Evolutionary conservation across 2,113 vertebrate species (phyloP).

Genomic region (Seriola rivoliana): DNA sequence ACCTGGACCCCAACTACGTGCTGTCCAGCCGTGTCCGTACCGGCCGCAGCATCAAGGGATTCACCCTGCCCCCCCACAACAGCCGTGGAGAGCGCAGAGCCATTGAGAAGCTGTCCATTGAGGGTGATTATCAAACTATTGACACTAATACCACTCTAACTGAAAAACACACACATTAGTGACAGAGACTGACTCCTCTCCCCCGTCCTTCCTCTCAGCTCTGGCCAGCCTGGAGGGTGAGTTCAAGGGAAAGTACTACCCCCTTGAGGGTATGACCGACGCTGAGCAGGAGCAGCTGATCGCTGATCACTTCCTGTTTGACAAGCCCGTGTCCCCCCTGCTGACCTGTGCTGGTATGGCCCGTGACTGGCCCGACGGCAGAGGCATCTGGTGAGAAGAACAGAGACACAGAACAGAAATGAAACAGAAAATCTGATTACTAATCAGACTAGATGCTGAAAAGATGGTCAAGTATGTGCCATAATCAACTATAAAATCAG

Average conservation of each 20-base stretch:
- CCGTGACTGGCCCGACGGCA: slow-evolving; percentile 94
- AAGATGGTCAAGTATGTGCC: neutral
- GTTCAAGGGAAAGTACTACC: slow-evolving; percentile 97
- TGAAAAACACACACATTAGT: neutral
- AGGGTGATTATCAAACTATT: slow-evolving; percentile 80
- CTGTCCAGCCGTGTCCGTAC: slow-evolving; percentile 93
- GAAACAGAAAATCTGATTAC: neutral
- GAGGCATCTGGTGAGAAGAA: slow-evolving; percentile 92
- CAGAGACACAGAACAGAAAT: neutral
- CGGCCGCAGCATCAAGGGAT: slow-evolving; percentile 94
- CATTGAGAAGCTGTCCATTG: slow-evolving; percentile 90
- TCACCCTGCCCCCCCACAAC: slow-evolving; percentile 93
- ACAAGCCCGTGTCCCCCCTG: slow-evolving; percentile 95
- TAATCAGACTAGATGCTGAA: too few species aligned
- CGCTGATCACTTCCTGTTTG: slow-evolving; percentile 95
- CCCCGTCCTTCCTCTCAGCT: slow-evolving; percentile 76
- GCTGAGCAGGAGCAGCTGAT: slow-evolving; percentile 95
- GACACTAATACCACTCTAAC: neutral
- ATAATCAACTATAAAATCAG: neutral
- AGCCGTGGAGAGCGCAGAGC: slow-evolving; percentile 93
- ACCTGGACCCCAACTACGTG: slow-evolving; percentile 94
- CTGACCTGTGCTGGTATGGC: slow-evolving; percentile 95
- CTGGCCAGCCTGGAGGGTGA: slow-evolving; percentile 91
- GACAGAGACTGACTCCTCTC: slow-evolving; percentile 2
- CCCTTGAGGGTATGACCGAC: slow-evolving; percentile 91